A percentile compares a stretch with the other conserved stretches of the same genome.
Evolutionary conservation across 2,888 invertebrate genomes (phyloP).

Genomic region (Invenusta paracnida): DNA sequence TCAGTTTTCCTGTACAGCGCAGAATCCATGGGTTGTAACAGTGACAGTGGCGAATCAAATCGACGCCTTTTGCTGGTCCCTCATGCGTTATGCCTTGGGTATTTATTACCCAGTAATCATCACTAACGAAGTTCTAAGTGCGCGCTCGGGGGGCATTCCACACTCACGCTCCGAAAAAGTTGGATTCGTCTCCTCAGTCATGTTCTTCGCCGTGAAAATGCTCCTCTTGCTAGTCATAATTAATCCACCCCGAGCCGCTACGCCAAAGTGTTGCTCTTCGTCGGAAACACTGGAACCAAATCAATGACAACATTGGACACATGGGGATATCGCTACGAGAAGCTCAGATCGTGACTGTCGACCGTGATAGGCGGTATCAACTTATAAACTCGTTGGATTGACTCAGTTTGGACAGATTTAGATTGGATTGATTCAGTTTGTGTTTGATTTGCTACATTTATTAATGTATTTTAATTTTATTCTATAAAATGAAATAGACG

Average conservation of each 20-base stretch:
- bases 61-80: constrained; percentile 63
- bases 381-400: neutral
- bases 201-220: neutral
- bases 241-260: neutral
- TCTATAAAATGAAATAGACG: too few relatives aligned
- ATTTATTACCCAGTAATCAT: neutral
- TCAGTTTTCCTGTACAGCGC: neutral
- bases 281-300: neutral
- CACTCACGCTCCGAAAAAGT: neutral
- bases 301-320: neutral
- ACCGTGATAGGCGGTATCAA: neutral
- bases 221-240: neutral
- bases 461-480: too few relatives aligned
- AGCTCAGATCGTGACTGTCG: neutral
- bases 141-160: neutral
- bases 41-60: neutral
- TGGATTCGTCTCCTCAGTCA: neutral
- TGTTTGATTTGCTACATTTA: too few relatives aligned
- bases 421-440: too few relatives aligned
- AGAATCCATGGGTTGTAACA: too few relatives aligned
- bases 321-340: neutral
- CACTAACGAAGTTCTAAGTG: neutral
- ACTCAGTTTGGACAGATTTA: too few relatives aligned
- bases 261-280: neutral
- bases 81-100: neutral